These are phyloP conservation scores for Chydorus sphaericus DNA, from an alignment of 2,888 invertebrate species.

Conservation along the genomic window DNA sequence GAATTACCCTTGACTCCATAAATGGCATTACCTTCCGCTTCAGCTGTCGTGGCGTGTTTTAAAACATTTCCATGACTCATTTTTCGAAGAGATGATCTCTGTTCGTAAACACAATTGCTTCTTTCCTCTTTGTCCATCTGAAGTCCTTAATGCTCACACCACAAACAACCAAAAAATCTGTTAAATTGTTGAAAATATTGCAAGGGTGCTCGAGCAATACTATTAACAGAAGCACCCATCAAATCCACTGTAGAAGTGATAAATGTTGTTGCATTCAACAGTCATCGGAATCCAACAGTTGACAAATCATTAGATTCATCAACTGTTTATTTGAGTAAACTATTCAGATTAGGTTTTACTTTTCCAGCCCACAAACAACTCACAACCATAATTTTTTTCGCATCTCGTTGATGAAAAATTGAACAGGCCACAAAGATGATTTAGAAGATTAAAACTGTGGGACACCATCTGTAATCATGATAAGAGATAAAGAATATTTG, in stretches of 20 bases:
- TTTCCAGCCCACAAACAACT: constrained; percentile 13
- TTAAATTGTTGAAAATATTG: constrained; percentile 18
- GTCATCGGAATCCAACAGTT: background rate
- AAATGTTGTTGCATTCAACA: background rate
- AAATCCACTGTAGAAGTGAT: background rate
- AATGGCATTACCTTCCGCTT: background rate
- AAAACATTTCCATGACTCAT: too few species aligned
- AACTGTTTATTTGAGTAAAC: constrained; percentile 8
- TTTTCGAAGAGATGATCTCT: background rate
- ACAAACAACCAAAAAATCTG: constrained; percentile 16
- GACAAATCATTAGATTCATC: background rate
- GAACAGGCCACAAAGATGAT: constrained; percentile 16
- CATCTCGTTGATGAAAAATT: constrained; percentile 14
- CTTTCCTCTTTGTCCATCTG: background rate
- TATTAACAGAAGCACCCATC: constrained; percentile 11
- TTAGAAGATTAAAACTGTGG: constrained; percentile 16
- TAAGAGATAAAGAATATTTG: constrained; percentile 11
- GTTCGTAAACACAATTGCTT: background rate
- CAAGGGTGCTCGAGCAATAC: constrained; percentile 14
- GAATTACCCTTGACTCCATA: background rate
- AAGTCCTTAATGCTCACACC: constrained; percentile 15
- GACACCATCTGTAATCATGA: constrained; percentile 16
- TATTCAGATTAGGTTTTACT: constrained; percentile 14
- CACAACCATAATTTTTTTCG: background rate
- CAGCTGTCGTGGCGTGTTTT: background rate